These are phyloP conservation scores for Kradibia gibbosae DNA, from an alignment of 1,140 invertebrate genomes.

Conservation along the genomic window DNA sequence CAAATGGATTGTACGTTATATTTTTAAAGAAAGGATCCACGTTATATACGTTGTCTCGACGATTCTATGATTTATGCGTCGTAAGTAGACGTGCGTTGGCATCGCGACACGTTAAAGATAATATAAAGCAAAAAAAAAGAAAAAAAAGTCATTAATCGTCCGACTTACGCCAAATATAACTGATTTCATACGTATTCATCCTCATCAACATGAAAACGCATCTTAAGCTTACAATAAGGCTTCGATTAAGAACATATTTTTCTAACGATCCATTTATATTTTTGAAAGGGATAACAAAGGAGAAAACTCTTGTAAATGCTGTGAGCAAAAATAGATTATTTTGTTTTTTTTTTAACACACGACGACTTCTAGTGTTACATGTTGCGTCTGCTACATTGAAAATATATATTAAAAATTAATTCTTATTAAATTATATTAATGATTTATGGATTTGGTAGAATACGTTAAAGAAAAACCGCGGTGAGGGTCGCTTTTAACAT, in stretches of 20 bases:
- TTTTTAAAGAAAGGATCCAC: neutral
- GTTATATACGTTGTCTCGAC: neutral
- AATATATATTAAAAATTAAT: too few relatives aligned
- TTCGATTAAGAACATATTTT: conserved; percentile 3
- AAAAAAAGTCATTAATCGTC: conserved; percentile 41
- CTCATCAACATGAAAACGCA: neutral
- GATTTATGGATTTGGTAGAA: too few relatives aligned
- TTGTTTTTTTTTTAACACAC: neutral
- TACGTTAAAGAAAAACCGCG: too few relatives aligned
- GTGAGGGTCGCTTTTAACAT: too few relatives aligned
- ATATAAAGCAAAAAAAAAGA: conserved; percentile 21
- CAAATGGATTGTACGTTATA: conserved; percentile 26
- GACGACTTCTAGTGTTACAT: neutral
- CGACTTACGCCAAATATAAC: neutral
- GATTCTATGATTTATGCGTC: neutral
- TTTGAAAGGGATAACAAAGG: neutral
- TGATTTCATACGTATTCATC: neutral
- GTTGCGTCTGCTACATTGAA: neutral
- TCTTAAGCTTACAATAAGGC: neutral
- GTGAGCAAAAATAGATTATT: neutral
- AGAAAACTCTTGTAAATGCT: neutral
- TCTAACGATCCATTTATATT: conserved; percentile 12
- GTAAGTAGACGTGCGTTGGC: neutral
- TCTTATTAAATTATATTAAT: too few relatives aligned
- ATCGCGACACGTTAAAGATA: neutral